Conservation (phyloP, 2,113 vertebrate species). For the Verasper variegatus region DNA sequence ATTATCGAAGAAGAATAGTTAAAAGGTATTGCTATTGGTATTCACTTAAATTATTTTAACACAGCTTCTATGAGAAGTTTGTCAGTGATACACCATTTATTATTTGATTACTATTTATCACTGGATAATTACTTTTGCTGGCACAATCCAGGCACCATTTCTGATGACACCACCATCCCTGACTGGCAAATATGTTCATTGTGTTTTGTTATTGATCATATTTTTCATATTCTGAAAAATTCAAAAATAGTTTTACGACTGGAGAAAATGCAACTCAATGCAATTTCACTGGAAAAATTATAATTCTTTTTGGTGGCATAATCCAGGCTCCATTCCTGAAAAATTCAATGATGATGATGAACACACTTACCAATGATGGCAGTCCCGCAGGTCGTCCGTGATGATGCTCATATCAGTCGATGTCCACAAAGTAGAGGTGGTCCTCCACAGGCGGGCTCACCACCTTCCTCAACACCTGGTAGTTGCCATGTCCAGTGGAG, state of each 20-base stretch:
- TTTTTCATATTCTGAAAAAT: too few relatives aligned
- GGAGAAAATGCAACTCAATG: too few relatives aligned
- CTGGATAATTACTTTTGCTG: too few relatives aligned
- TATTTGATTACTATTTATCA: not conserved
- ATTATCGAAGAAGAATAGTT: not conserved
- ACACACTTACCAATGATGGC: conserved; percentile 87
- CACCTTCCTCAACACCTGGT: conserved; percentile 85
- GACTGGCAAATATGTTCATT: too few relatives aligned
- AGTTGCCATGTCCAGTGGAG: conserved; percentile 90
- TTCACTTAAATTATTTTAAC: too few relatives aligned
- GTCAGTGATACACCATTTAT: not conserved
- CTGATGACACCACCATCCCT: too few relatives aligned
- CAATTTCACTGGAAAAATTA: too few relatives aligned
- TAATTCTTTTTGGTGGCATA: not conserved
- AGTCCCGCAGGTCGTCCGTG: conserved; percentile 83
- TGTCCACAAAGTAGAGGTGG: conserved; percentile 93
- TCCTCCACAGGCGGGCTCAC: conserved; percentile 85
- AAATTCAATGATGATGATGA: not conserved
- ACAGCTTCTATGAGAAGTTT: too few relatives aligned
- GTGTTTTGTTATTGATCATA: too few relatives aligned
- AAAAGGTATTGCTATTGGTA: not conserved
- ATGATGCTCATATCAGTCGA: conserved; percentile 93
- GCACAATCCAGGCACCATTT: too few relatives aligned
- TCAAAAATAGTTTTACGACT: too few relatives aligned
- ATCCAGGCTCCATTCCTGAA: not conserved